phyloP scores from a whole-genome alignment of 2,888 invertebrate species.

The Hylaea fasciaria region DNA sequence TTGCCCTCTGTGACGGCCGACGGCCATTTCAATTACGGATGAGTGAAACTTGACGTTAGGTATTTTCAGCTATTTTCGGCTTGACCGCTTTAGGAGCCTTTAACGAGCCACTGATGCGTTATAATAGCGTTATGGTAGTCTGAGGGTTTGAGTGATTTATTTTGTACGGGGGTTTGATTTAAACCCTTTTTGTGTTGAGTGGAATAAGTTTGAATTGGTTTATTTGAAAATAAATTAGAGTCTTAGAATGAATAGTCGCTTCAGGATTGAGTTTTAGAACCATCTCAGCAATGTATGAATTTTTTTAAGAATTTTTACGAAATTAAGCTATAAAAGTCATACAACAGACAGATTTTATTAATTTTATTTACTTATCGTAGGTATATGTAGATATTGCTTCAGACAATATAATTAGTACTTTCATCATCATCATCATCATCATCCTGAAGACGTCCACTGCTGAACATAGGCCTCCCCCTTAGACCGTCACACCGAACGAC shows the following conservation, averaged over 20 bases:
- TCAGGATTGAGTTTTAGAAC: not conserved
- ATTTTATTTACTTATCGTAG: no score
- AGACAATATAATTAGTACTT: no score
- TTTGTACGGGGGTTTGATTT: constrained; percentile 37
- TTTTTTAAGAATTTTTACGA: no score
- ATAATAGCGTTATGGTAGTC: constrained; percentile 42
- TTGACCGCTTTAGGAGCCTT: constrained; percentile 58
- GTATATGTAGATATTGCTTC: no score
- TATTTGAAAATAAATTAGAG: constrained; percentile 19
- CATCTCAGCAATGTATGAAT: no score
- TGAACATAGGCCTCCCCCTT: no score
- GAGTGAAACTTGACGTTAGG: constrained; percentile 59
- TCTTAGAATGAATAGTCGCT: no score
- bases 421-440: no score
- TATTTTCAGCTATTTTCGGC: constrained; percentile 65
- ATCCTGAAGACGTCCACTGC: no score
- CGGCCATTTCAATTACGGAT: constrained; percentile 61
- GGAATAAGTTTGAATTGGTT: constrained; percentile 16
- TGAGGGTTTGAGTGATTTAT: constrained; percentile 42
- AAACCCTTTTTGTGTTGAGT: constrained; percentile 26
- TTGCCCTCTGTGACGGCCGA: constrained; percentile 47
- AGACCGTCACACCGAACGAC: no score
- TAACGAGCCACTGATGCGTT: constrained; percentile 57
- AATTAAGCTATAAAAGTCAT: no score
- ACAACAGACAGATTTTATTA: no score